Evolutionary conservation across 1,140 invertebrate species (phyloP), one percentile per base, ranked within the genome.

Genomic region (Macrocentrus cingulum): DNA sequence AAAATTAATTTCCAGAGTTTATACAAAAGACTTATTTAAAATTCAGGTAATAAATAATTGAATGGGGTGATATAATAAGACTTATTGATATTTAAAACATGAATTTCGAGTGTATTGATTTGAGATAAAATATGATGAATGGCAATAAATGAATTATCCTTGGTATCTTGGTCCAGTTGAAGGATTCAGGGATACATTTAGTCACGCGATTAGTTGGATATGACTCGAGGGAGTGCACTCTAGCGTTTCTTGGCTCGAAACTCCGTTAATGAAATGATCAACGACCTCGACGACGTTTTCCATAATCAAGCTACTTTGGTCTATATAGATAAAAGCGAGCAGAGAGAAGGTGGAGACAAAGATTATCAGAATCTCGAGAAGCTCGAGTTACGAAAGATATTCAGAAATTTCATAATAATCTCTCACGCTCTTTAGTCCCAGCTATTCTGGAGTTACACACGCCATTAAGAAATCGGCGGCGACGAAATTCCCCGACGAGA

Each of bases 181-280:
- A 39, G 13, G 3, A 29, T 29, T 29, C 25, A 29, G 25, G 18
- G n/a, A 42, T 6, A 44, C 6, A 7, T 18, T 6, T 44, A 18
- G 4, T 19, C 2, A 44, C 2, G 15, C 18, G 41, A 46, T 46
- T 46, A 46, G 7, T 46, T 6, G 19, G 44, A 20, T 20, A 23
- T 20, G 15, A 22, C 44, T 23, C 8, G 18, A 22, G 18, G 8
- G 20, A 8, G 2, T 22, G 20, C 16, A 22, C 18, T 46, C 18
- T 22, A n/a, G 7, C n/a, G 19, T 9, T 22, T 22, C 18, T 32
- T 34, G 25, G 16, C 41, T 15, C 16, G 32, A 23, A 55, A 54
- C 19, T 29, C 42, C 41, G 9, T 22, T 55, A 45, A 45, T 55
- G 39, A 46, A 45, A 55, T 55, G 53, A 55, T 55, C 41, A 18